Conservation (phyloP, 1,140 invertebrate genomes). For the Cepaea nemoralis region DNA sequence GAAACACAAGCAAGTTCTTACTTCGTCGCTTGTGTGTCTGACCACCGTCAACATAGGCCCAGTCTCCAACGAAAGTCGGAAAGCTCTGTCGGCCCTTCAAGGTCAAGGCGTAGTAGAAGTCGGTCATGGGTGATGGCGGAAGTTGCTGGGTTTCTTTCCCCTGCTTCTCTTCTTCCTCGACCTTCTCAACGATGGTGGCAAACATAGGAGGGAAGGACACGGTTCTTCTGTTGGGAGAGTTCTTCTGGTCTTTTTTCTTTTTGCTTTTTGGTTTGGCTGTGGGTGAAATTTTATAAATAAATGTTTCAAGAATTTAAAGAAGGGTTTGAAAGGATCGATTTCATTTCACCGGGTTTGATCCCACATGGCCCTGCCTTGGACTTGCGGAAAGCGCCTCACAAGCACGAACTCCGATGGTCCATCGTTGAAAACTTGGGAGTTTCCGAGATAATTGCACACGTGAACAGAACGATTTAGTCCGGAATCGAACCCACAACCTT, state of each 20-base stretch:
- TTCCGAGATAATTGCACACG: too few relatives aligned
- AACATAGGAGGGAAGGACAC: constrained; percentile 56
- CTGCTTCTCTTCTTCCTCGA: constrained; percentile 55
- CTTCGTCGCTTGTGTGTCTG: constrained; percentile 12
- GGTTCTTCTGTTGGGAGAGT: constrained; percentile 38
- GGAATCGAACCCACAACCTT: too few relatives aligned
- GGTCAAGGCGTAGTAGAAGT: constrained; percentile 50
- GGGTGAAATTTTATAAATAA: too few relatives aligned
- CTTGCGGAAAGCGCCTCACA: too few relatives aligned
- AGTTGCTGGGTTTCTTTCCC: constrained; percentile 39
- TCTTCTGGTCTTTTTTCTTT: constrained; percentile 41
- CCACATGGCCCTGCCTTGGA: too few relatives aligned
- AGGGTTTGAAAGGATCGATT: too few relatives aligned
- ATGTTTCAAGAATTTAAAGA: too few relatives aligned
- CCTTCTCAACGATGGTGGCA: constrained; percentile 55
- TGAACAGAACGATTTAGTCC: too few relatives aligned
- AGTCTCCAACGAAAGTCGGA: constrained; percentile 53
- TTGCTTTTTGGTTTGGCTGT: constrained; percentile 49
- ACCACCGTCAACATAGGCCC: constrained; percentile 51
- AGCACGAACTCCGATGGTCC: too few relatives aligned
- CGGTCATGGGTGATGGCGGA: constrained; percentile 48
- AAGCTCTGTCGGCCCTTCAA: constrained; percentile 47
- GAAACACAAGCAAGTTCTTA: constrained; percentile 23
- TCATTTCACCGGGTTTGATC: too few relatives aligned
- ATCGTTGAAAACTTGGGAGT: too few relatives aligned